These are phyloP conservation scores for Petaurus breviceps DNA, from an alignment of 2,113 vertebrate species.

Conservation along the genomic window DNA sequence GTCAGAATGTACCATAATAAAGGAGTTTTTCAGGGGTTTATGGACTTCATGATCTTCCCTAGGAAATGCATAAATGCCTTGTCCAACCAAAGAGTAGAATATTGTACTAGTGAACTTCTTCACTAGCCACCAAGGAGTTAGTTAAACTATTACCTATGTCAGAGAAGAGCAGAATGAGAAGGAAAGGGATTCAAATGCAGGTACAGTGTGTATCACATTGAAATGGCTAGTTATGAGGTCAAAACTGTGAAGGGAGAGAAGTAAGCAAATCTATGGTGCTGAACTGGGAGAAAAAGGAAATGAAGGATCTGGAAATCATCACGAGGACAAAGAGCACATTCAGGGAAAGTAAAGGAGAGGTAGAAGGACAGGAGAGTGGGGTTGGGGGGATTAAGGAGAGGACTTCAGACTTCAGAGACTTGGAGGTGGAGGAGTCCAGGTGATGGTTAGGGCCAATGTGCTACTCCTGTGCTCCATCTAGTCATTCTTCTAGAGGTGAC, in stretches of 20 bases:
- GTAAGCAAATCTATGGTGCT: not conserved
- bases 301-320: not conserved
- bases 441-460: not conserved
- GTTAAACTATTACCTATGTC: not conserved
- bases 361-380: not conserved
- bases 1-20: not conserved
- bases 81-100: not conserved
- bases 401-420: not conserved
- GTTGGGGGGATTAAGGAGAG: not conserved
- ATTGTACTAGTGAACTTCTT: not conserved
- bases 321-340: not conserved
- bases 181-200: not conserved
- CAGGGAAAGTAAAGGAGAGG: not conserved
- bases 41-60: not conserved
- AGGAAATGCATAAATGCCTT: not conserved
- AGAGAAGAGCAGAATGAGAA: not conserved
- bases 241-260: not conserved
- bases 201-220: not conserved
- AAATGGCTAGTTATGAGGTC: not conserved
- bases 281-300: not conserved
- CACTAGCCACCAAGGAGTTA: not conserved
- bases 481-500: not conserved
- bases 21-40: not conserved
- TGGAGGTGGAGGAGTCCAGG: not conserved
- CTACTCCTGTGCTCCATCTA: not conserved